phyloP scores from a whole-genome alignment of 2,888 invertebrate species.

The Chaitophorus viminalis region DNA sequence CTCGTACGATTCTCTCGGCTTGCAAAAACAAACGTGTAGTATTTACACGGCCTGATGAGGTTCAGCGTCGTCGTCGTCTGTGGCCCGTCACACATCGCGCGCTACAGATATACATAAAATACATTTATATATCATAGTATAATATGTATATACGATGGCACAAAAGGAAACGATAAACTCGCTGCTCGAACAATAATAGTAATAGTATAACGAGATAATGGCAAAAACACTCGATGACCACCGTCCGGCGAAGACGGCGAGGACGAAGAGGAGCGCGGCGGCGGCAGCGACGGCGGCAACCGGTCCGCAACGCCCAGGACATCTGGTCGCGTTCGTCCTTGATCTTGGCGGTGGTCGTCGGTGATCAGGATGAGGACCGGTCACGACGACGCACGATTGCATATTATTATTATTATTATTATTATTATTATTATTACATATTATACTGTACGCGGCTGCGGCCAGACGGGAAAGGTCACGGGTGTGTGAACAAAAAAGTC shows the following conservation, averaged over 20 bases:
- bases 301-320: constrained; percentile 14
- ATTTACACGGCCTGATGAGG: no score
- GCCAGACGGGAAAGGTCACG: constrained; percentile 40
- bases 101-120: no score
- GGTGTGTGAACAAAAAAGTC: neutral
- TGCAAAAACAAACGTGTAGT: no score
- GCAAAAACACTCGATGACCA: neutral
- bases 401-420: no score
- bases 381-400: constrained; percentile 40
- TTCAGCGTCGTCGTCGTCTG: no score
- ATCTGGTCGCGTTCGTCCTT: neutral
- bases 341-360: constrained; percentile 18
- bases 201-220: neutral
- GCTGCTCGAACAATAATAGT: no score
- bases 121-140: no score
- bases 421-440: no score
- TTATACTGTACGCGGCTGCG: neutral
- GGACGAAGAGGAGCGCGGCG: neutral
- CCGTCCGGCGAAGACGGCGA: neutral
- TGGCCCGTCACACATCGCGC: no score
- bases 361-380: neutral
- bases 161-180: no score
- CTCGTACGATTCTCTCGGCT: no score
- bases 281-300: constrained; percentile 33
- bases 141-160: no score